Conservation (phyloP, 2,888 invertebrate species). For the Nomada fabriciana region DNA sequence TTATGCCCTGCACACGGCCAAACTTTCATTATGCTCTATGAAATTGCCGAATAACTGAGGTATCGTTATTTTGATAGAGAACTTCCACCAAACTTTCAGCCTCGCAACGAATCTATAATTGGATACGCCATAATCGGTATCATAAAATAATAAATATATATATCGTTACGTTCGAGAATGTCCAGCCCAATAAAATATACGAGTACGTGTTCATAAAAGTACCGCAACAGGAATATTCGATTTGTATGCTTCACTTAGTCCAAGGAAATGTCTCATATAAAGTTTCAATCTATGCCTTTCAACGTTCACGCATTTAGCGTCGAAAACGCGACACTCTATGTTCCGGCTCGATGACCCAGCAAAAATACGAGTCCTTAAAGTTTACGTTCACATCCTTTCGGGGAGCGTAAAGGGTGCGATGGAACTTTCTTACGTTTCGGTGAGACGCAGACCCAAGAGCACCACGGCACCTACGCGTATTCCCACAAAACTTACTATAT, state of each 20-base stretch:
- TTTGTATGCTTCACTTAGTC: no score
- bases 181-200: no score
- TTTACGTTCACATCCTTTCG: not conserved
- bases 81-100: not conserved
- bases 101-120: not conserved
- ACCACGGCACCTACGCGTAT: no score
- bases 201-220: not conserved
- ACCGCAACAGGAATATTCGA: no score
- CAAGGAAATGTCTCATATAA: not conserved
- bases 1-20: conserved; percentile 14
- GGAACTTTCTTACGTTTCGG: not conserved
- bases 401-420: not conserved
- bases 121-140: not conserved
- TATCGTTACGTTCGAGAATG: not conserved
- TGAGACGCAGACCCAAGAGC: not conserved
- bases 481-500: not conserved
- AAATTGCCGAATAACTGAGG: conserved; percentile 26
- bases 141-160: not conserved
- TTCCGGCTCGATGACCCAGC: not conserved
- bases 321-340: not conserved
- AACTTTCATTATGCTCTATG: conserved; percentile 22
- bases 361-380: conserved; percentile 1
- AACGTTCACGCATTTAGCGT: not conserved
- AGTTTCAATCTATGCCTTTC: conserved; percentile 1
- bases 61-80: conserved; percentile 21